phyloP scores from a whole-genome alignment of 2,888 invertebrate species.

The Drosophila nigritarsus region DNA sequence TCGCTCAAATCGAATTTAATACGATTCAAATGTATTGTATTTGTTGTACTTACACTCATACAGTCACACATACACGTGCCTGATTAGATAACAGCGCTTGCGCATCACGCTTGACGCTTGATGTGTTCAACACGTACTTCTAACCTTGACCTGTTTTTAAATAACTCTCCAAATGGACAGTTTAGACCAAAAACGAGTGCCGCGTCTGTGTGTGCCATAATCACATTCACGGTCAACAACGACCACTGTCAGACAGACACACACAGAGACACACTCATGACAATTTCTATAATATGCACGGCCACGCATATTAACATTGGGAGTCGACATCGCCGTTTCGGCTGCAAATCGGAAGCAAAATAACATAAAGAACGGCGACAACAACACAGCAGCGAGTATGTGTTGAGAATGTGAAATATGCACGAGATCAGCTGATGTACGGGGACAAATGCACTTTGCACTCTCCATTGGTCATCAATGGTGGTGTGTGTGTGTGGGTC shows the following conservation, averaged over 20 bases:
- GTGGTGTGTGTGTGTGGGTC: not conserved
- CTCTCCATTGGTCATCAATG: constrained; percentile 12
- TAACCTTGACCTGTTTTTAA: constrained; percentile 71
- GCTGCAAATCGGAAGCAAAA: constrained; percentile 35
- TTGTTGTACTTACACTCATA: not conserved
- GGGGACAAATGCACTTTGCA: constrained; percentile 45
- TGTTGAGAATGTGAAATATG: constrained; percentile 10
- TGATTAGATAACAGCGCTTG: constrained; percentile 30
- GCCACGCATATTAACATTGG: constrained; percentile 58
- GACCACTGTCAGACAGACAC: not conserved
- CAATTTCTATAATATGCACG: constrained; percentile 41
- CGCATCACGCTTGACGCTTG: constrained; percentile 10
- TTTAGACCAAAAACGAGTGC: constrained; percentile 18
- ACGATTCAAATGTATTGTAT: not conserved
- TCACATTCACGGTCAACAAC: constrained; percentile 43
- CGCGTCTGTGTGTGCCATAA: constrained; percentile 9
- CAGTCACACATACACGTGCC: not conserved
- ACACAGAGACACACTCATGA: constrained; percentile 19
- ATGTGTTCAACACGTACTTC: constrained; percentile 12
- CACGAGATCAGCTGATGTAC: constrained; percentile 36
- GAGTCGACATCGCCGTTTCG: constrained; percentile 38
- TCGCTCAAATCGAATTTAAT: not conserved
- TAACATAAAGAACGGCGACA: constrained; percentile 28
- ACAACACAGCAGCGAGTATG: constrained; percentile 1
- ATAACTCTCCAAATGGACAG: constrained; percentile 35